Base-by-base conservation (phyloP, 2,888 invertebrate species). In the Stenoptilia bipunctidactyla region DNA sequence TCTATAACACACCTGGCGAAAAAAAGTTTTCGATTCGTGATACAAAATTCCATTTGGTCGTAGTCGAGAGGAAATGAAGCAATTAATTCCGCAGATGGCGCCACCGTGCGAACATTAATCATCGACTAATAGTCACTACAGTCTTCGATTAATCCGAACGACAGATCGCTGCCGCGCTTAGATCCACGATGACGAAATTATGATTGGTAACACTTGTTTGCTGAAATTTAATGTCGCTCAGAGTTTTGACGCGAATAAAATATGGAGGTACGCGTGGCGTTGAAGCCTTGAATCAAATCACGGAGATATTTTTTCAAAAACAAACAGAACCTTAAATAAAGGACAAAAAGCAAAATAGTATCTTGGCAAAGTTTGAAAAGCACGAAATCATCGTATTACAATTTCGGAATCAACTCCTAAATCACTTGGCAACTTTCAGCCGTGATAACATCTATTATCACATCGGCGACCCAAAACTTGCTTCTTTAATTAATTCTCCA, bases 31-130 rank as follows among this genome's bases (percentile, higher is more conserved):
- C 70, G 64, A 68, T 69, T 72, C 70, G 72, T 71, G 73, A 76
- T 73, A 75, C 79, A 75, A 80, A 82, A 80, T 82, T 80, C 71
- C 77, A 80, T 80, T 80, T 69, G 72, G 72, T 66, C 63, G 76
- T 20, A 69, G 73, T 72, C 72, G 71, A 69, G 71, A 74, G 83
- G 83, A 83, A 83, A 83, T 82, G 80, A 82, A 82, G 73, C 83
- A 82, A 83, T 83, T 83, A 82, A 82, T 82, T 68, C 76, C 66
- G 77, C 80, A 82, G 83, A 82, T 82, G 82, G 82, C 79, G 75
- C 67, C 70, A 70, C 75, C 74, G 76, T 74, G 66, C 76, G 76
- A 73, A 72, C 69, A 82, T 83, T 80, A 82, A 82, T 83, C 83
- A 83, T 80, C 70, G 72, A 72, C 80, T 82, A 82, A 83, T 80